Conservation (phyloP, 2,888 invertebrate genomes). For the Chalcosyrphus nemorum region DNA sequence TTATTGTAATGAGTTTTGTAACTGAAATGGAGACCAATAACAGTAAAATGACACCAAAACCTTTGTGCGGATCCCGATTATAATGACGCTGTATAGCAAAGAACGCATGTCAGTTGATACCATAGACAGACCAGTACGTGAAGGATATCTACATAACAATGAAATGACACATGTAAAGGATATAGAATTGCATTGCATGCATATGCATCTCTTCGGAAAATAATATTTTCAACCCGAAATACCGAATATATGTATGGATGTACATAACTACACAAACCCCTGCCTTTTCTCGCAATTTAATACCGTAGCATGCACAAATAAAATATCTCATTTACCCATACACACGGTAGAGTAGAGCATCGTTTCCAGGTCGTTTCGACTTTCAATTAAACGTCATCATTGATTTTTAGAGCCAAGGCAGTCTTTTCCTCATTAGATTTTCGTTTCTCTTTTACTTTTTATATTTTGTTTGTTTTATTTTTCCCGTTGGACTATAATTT, state of each 20-base stretch:
- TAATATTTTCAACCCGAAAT: slow-evolving; percentile 6
- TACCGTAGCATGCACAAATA: slow-evolving; percentile 40
- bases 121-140: slow-evolving; percentile 31
- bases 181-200: slow-evolving; percentile 59
- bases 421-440: slow-evolving; percentile 32
- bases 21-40: too few species aligned
- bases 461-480: neutral
- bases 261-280: too few species aligned
- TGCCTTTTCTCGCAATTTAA: slow-evolving; percentile 44
- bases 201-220: slow-evolving; percentile 15
- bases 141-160: slow-evolving; percentile 57
- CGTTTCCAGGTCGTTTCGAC: too few species aligned
- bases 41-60: neutral
- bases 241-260: neutral
- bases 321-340: slow-evolving; percentile 34
- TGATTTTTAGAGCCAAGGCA: neutral
- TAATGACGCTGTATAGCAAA: slow-evolving; percentile 19
- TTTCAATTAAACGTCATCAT: slow-evolving; percentile 50
- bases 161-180: slow-evolving; percentile 61
- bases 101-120: slow-evolving; percentile 35
- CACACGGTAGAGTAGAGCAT: slow-evolving; percentile 8
- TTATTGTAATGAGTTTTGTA: too few species aligned
- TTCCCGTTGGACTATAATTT: slow-evolving; percentile 22
- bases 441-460: neutral
- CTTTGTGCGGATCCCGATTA: slow-evolving; percentile 12